Evolutionary conservation across 1,140 invertebrate species (phyloP).

Genomic region (Ctenoplectra terminalis): DNA sequence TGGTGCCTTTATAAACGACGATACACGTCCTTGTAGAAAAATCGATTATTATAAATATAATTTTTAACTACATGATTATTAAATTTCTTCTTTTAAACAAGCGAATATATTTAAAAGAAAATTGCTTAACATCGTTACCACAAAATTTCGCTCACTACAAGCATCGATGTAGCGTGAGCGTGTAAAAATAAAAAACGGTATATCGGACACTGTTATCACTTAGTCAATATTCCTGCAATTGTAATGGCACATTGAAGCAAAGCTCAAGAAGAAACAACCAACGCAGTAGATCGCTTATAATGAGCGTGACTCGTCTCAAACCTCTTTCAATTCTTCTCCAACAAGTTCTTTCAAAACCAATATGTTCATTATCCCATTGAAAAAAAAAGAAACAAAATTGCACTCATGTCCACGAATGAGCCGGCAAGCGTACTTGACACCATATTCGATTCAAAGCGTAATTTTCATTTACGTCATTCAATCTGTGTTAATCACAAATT

Average conservation of each 20-base stretch:
- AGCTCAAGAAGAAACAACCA: not conserved
- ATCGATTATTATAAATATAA: constrained; percentile 19
- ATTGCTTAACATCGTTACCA: not conserved
- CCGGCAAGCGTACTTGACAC: no score
- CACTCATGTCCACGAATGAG: not conserved
- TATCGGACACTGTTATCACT: not conserved
- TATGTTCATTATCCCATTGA: not conserved
- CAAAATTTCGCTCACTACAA: not conserved
- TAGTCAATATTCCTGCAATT: not conserved
- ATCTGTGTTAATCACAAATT: no score
- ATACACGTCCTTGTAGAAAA: not conserved
- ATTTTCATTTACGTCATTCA: no score
- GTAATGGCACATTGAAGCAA: not conserved
- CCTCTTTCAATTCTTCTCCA: no score
- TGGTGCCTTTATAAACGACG: not conserved
- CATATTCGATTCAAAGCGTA: no score
- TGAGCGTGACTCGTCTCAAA: not conserved
- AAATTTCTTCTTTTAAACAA: not conserved
- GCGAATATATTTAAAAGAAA: no score
- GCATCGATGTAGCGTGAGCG: rapidly evolving
- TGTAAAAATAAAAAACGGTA: not conserved
- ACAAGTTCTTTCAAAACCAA: no score
- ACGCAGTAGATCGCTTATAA: not conserved
- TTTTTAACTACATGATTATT: not conserved
- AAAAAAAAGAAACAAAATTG: not conserved